Evolutionary conservation across 1,140 invertebrate genomes (phyloP).

Genomic region (Acromyrmex charruanus): DNA sequence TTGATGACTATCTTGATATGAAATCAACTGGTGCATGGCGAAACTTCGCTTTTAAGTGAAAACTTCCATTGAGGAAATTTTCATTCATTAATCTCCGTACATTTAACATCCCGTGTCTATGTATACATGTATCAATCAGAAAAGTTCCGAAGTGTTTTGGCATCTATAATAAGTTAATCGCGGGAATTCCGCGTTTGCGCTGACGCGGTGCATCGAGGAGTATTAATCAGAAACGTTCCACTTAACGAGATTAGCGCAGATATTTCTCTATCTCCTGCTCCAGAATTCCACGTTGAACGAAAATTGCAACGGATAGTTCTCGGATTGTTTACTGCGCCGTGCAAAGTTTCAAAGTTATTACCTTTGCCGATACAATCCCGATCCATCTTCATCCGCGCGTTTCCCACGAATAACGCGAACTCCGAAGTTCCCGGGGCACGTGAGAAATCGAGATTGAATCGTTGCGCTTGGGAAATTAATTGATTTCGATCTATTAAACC

Average conservation of each 20-base stretch:
- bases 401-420: slow-evolving; percentile 1
- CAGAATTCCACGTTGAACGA: slow-evolving; percentile 8
- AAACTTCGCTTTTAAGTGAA: slow-evolving; percentile 41
- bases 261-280: slow-evolving; percentile 14
- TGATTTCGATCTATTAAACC: slow-evolving; percentile 41
- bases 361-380: background rate
- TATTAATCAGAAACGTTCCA: slow-evolving; percentile 27
- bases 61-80: slow-evolving; percentile 14
- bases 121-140: background rate
- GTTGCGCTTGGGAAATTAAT: slow-evolving; percentile 43
- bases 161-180: background rate
- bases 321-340: slow-evolving; percentile 36
- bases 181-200: background rate
- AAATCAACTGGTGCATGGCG: background rate
- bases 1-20: slow-evolving; percentile 8
- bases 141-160: background rate
- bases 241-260: slow-evolving; percentile 43
- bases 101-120: background rate
- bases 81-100: slow-evolving; percentile 25
- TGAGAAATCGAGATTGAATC: slow-evolving; percentile 58
- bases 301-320: slow-evolving; percentile 15
- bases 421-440: background rate
- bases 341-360: background rate
- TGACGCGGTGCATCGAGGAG: background rate
- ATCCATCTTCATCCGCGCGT: slow-evolving; percentile 35